Conservation (phyloP, 2,113 vertebrate genomes). For the Tor tambroides region DNA sequence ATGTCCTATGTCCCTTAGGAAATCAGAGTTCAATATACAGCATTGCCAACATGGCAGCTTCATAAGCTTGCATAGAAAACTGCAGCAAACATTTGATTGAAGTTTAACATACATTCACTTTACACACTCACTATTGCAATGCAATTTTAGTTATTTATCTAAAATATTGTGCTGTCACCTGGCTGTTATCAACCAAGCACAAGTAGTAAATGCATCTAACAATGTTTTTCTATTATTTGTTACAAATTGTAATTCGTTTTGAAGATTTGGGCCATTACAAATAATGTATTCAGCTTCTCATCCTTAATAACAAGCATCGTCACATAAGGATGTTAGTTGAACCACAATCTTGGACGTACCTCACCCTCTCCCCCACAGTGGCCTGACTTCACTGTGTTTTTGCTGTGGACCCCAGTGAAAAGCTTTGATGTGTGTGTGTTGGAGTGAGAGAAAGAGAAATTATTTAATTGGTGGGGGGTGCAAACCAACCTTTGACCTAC, state of each 20-base stretch:
- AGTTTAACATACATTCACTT: background rate
- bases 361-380: background rate
- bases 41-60: too few relatives aligned
- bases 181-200: background rate
- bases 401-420: conserved; percentile 66
- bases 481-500: background rate
- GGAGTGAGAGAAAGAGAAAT: background rate
- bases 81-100: too few relatives aligned
- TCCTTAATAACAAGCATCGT: background rate
- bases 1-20: too few relatives aligned
- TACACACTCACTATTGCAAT: background rate
- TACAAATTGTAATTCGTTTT: background rate
- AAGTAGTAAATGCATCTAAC: background rate
- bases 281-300: background rate
- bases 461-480: background rate
- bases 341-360: background rate
- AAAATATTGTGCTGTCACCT: background rate
- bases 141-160: background rate
- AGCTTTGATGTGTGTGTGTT: conserved; percentile 52
- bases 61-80: too few relatives aligned
- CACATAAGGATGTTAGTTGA: background rate
- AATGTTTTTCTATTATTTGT: background rate
- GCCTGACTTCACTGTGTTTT: background rate
- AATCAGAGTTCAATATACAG: too few relatives aligned
- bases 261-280: background rate